Evolutionary conservation across 2,113 vertebrate species (phyloP).

Genomic region (Epinephelus lanceolatus): DNA sequence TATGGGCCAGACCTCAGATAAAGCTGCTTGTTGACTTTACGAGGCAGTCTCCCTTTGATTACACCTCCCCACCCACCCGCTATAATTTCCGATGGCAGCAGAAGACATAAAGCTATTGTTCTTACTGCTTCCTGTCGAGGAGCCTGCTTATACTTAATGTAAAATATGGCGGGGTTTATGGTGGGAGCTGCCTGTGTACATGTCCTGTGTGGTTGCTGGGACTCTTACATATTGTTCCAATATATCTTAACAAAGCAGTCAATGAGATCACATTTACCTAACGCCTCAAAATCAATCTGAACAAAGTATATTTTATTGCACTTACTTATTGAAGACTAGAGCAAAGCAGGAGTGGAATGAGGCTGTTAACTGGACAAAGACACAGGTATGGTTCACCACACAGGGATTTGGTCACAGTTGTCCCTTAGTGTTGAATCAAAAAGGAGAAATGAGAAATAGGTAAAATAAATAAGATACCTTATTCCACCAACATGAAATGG

Average conservation of each 20-base stretch:
- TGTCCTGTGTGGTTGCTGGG: not conserved
- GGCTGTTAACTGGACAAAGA: not conserved
- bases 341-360: not conserved
- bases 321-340: not conserved
- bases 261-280: conserved; percentile 5
- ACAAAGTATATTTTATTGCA: not conserved
- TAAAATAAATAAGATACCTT: too few relatives aligned
- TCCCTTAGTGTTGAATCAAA: not conserved
- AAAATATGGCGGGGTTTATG: conserved; percentile 29
- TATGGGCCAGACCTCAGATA: conserved; percentile 42
- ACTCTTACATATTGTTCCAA: conserved; percentile 3
- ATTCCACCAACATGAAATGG: too few relatives aligned
- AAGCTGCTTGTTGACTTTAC: conserved; percentile 58
- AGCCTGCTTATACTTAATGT: conserved; percentile 26
- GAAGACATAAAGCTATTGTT: conserved; percentile 47
- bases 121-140: not conserved
- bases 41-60: conserved; percentile 45
- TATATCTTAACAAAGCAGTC: conserved; percentile 8
- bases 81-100: conserved; percentile 39
- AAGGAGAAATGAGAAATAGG: too few relatives aligned
- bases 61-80: conserved; percentile 33
- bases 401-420: not conserved
- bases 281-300: not conserved
- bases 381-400: not conserved
- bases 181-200: conserved; percentile 1